A percentile compares a stretch with the other conserved stretches of the same genome.
These are phyloP conservation scores for Actinia tenebrosa DNA, from an alignment of 64 coral and sea anemone genomes.

Conservation along the genomic window DNA sequence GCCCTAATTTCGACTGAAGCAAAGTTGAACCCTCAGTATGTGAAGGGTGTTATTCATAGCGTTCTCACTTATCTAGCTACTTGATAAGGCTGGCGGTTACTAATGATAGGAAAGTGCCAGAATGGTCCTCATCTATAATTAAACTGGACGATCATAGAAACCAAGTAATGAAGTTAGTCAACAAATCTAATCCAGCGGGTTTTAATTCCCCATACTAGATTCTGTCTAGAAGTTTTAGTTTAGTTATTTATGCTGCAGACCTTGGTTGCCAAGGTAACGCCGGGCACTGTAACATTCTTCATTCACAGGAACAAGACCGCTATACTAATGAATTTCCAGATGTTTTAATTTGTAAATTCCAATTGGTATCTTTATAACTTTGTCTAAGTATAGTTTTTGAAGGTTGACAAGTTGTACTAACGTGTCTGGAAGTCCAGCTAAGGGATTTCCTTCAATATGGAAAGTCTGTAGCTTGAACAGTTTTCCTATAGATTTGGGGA, in stretches of 20 bases:
- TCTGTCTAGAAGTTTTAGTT: background rate
- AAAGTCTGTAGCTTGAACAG: conserved; percentile 46
- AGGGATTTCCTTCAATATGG: conserved; percentile 46
- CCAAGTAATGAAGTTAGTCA: background rate
- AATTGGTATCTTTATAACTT: conserved; percentile 47
- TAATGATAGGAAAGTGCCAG: too few relatives aligned
- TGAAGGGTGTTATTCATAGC: too few relatives aligned
- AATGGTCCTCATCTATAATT: too few relatives aligned
- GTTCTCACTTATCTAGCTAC: too few relatives aligned
- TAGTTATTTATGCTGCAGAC: background rate
- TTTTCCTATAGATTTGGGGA: conserved; percentile 46
- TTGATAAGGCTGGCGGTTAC: too few relatives aligned
- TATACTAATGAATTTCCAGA: conserved; percentile 33
- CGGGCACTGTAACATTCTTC: too few relatives aligned
- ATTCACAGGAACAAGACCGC: too few relatives aligned
- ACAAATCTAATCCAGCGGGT: background rate
- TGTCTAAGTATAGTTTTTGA: conserved; percentile 61
- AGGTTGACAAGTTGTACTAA: conserved; percentile 49
- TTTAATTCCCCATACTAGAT: background rate
- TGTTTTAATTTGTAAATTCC: conserved; percentile 50
- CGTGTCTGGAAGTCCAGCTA: conserved; percentile 41
- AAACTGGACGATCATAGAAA: background rate
- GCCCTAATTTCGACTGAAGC: too few relatives aligned
- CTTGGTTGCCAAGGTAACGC: too few relatives aligned
- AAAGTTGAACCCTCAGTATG: too few relatives aligned